phyloP scores from a whole-genome alignment of 2,113 vertebrate species.

The Etia nguti region DNA sequence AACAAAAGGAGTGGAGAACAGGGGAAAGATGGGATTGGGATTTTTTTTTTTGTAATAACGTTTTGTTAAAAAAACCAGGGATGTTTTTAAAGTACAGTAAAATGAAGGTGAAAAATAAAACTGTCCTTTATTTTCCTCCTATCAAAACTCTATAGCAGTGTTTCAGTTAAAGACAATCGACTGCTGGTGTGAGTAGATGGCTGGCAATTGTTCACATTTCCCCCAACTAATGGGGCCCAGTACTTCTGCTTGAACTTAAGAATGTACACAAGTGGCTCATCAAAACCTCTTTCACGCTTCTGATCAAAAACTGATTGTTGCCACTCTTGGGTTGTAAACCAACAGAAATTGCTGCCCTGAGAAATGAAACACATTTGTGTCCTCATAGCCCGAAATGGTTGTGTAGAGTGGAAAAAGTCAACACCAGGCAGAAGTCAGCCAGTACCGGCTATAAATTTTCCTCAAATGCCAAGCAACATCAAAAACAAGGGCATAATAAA shows the following conservation, averaged over 20 bases:
- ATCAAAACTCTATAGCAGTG: background rate
- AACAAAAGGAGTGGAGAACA: background rate
- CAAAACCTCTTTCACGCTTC: slow-evolving; percentile 30
- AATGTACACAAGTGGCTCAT: slow-evolving; percentile 28
- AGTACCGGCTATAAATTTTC: background rate
- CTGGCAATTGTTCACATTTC: slow-evolving; percentile 34
- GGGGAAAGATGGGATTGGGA: background rate
- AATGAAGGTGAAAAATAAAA: background rate
- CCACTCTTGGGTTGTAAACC: slow-evolving; percentile 22
- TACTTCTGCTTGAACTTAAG: slow-evolving; percentile 8
- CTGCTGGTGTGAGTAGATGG: background rate
- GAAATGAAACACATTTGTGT: slow-evolving; percentile 46
- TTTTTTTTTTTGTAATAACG: background rate
- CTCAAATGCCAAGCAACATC: slow-evolving; percentile 7
- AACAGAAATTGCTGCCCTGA: background rate
- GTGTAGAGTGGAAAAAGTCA: background rate
- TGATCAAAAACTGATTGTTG: slow-evolving; percentile 46
- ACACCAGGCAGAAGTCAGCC: slow-evolving; percentile 21
- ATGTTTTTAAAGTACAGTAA: background rate
- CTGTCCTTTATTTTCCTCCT: background rate
- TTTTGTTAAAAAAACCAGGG: background rate
- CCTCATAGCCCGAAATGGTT: background rate
- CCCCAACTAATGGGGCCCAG: slow-evolving; percentile 1
- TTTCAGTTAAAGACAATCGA: background rate
- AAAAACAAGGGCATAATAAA: slow-evolving; percentile 14